A percentile compares a stretch with the other conserved stretches of the same genome.
Evolutionary conservation across 2,797 vertebrate species (phyloP).

Genomic region (Myotis myotis): DNA sequence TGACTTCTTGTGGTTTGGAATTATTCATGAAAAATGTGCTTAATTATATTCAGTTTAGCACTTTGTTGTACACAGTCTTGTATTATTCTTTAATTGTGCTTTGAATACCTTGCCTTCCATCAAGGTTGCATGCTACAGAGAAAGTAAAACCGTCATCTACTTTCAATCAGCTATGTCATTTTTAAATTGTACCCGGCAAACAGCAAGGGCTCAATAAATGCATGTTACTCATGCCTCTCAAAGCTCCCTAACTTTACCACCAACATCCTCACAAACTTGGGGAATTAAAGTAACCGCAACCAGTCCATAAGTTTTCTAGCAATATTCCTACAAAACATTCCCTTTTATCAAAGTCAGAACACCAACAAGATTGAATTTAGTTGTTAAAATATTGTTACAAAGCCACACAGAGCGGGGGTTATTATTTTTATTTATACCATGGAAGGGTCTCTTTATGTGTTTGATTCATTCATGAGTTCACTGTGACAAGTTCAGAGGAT

Average conservation of each 20-base stretch:
- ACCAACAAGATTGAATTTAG: not conserved
- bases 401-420: not conserved
- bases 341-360: not conserved
- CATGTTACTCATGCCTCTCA: not conserved
- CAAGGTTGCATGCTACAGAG: not conserved
- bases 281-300: not conserved
- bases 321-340: slow-evolving; percentile 29
- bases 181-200: not conserved
- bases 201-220: not conserved
- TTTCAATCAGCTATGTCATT: not conserved
- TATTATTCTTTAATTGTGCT: not conserved
- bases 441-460: not conserved
- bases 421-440: not conserved
- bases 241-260: not conserved
- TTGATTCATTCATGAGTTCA: not conserved
- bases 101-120: slow-evolving; percentile 27
- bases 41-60: slow-evolving; percentile 55
- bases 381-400: slow-evolving; percentile 37
- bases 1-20: slow-evolving; percentile 47
- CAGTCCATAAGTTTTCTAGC: not conserved
- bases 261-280: not conserved
- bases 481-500: slow-evolving; percentile 43
- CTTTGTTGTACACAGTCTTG: not conserved
- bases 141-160: not conserved
- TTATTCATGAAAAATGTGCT: slow-evolving; percentile 62